Evolutionary conservation across 1,140 invertebrate genomes (phyloP), one percentile per base, ranked within the genome.

Genomic region (Drosophila asahinai): DNA sequence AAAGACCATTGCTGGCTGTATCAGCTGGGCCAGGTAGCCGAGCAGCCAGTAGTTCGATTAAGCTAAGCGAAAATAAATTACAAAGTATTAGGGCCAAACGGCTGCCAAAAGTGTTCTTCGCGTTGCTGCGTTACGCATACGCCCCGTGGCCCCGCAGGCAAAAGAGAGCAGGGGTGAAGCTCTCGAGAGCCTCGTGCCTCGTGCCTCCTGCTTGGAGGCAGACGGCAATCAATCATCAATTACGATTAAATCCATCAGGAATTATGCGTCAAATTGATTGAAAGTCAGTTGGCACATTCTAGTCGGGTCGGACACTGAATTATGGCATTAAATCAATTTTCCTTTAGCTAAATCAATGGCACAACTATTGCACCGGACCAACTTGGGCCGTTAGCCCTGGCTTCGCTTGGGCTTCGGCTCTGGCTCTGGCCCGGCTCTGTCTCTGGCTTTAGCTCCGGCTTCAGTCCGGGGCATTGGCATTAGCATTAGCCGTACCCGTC

Each of bases 181-280:
- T 12, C 65, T 55, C 14, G 14, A 61, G 5, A 27, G 58, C 25
- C 8, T n/a, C 27, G 40, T 7, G 27, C 33, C 78, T 55, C 43
- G 5, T 25, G 58, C 25, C 8, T 17, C 40, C 19, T 11, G 30
- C 14, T 40, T 17, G 30, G 15, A 55, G 60, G 42, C 66, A 65
- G 66, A 65, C 60, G 65, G 79, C 84, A 90, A 92, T 92, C 91
- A 92, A 92, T 92, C 91, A 92, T 90, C 87, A 91, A 92, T 92
- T 92, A 92, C 84, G 82, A 75, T 92, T 90, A 91, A 92, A 80
- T 87, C 91, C 91, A 90, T 92, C 91, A 92, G 87, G 84, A 92
- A 92, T 92, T 92, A 92, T 92, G 87, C 82, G 91, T 83, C 92
- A 92, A 92, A 92, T 92, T 92, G 87, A 92, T 92, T 89, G 91